Evolutionary conservation across 2,888 invertebrate species (phyloP).

Genomic region (Subacronicta megacephala): DNA sequence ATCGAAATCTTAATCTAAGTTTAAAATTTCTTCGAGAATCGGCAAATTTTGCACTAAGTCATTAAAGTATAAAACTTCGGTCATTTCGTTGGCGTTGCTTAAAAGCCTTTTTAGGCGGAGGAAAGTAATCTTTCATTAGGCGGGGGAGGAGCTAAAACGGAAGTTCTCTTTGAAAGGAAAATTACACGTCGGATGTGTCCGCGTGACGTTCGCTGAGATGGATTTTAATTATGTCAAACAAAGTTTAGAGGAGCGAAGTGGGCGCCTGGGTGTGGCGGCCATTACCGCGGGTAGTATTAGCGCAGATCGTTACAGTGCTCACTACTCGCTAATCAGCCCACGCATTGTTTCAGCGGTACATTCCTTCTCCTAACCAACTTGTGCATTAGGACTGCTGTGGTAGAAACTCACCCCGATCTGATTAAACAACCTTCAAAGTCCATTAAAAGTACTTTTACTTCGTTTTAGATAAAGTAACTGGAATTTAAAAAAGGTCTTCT

Average conservation of each 20-base stretch:
- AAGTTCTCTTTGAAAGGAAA: slow-evolving; percentile 89
- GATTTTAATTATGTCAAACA: slow-evolving; percentile 89
- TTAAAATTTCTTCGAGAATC: slow-evolving; percentile 89
- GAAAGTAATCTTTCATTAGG: slow-evolving; percentile 90
- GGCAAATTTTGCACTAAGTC: slow-evolving; percentile 89
- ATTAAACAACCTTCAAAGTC: slow-evolving; percentile 61
- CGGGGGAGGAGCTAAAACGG: slow-evolving; percentile 88
- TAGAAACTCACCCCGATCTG: slow-evolving; percentile 56
- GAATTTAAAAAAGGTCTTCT: slow-evolving; percentile 33
- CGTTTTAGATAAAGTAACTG: slow-evolving; percentile 28
- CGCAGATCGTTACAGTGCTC: slow-evolving; percentile 10
- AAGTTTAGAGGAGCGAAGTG: slow-evolving; percentile 79
- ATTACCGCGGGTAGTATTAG: slow-evolving; percentile 24
- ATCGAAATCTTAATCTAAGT: slow-evolving; percentile 89
- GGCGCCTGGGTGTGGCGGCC: slow-evolving; percentile 26
- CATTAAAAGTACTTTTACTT: slow-evolving; percentile 58
- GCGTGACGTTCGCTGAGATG: slow-evolving; percentile 81
- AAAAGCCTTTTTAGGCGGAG: slow-evolving; percentile 89
- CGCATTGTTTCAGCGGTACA: slow-evolving; percentile 8
- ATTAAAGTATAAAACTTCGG: slow-evolving; percentile 90
- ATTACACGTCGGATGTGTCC: slow-evolving; percentile 87
- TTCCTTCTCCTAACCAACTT: slow-evolving; percentile 32
- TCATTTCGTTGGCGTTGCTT: slow-evolving; percentile 89
- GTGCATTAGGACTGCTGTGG: slow-evolving; percentile 32
- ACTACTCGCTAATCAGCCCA: slow-evolving; percentile 21